These are phyloP conservation scores for pig (Sus scrofa) DNA, from an alignment of 2,113 vertebrate genomes.

Conservation along the genomic window DNA sequence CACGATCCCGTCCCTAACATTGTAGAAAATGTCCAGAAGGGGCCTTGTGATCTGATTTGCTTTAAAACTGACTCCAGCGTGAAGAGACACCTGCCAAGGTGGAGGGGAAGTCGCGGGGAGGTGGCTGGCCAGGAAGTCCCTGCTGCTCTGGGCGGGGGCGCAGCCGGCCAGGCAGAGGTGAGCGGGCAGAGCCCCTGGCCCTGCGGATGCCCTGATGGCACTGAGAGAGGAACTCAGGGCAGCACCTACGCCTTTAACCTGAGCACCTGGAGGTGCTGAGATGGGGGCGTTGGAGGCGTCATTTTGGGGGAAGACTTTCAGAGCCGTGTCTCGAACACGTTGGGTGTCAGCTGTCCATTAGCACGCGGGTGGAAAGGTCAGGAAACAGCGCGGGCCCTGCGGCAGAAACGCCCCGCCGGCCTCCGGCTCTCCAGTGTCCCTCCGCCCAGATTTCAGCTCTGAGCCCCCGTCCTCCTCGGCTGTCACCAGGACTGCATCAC, in stretches of 20 bases:
- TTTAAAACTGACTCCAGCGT: neutral
- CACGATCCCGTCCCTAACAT: neutral
- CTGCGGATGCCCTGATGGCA: rapidly evolving
- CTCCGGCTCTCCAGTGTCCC: rapidly evolving
- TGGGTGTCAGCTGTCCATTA: neutral
- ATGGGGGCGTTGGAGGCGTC: neutral
- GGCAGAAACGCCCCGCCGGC: rapidly evolving
- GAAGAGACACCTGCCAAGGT: no score
- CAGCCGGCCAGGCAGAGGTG: rapidly evolving
- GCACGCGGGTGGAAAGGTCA: rapidly evolving
- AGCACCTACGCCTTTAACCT: neutral
- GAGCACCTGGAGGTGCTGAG: neutral
- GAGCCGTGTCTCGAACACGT: neutral
- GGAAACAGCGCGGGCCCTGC: neutral
- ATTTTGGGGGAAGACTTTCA: neutral
- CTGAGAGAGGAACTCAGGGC: neutral
- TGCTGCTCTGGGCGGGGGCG: neutral
- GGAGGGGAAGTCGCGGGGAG: no score
- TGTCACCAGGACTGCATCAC: no score
- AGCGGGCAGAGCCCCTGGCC: no score
- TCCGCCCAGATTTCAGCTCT: no score
- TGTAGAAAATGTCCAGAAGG: neutral
- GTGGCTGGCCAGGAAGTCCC: neutral
- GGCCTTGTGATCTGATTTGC: neutral
- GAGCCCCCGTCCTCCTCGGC: no score